Conservation (phyloP, 2,113 vertebrate species). For the Sinocyclocheilus rhinocerous region DNA sequence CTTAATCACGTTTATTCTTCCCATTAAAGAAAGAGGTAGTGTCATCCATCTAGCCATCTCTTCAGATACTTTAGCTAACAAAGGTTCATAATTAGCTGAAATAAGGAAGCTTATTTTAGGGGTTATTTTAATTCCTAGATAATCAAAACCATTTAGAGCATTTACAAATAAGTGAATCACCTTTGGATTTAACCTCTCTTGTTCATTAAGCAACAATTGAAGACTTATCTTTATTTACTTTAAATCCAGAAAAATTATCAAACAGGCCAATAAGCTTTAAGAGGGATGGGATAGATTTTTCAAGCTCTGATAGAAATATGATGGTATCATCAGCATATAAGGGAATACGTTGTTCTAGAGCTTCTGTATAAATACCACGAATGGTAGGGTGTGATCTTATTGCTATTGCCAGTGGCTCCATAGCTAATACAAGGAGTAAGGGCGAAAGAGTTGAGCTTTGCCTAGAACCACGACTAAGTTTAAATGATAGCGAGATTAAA, state of each 20-base stretch:
- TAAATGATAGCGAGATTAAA: no score
- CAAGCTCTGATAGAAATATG: neutral
- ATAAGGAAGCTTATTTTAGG: neutral
- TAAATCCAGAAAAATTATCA: neutral
- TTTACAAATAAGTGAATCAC: neutral
- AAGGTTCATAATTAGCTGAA: slow-evolving; percentile 6
- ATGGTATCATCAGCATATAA: no score
- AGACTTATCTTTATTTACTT: neutral
- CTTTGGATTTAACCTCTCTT: neutral
- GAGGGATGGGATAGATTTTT: neutral
- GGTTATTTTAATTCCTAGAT: slow-evolving; percentile 4
- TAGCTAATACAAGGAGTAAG: no score
- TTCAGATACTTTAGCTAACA: neutral
- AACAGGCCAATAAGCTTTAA: slow-evolving; percentile 1
- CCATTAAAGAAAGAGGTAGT: neutral
- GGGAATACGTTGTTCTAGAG: no score
- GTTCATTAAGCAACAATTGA: no score
- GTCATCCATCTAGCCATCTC: neutral
- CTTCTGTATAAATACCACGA: no score
- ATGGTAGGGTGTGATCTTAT: no score
- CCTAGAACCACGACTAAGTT: no score
- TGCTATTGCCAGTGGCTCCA: no score
- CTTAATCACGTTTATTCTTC: slow-evolving; percentile 18
- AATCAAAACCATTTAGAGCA: slow-evolving; percentile 5
- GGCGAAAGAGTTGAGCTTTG: no score